A percentile compares a stretch with the other conserved stretches of the same genome.
phyloP scores from a whole-genome alignment of 2,888 invertebrate genomes.

The Brachylomia viminalis region DNA sequence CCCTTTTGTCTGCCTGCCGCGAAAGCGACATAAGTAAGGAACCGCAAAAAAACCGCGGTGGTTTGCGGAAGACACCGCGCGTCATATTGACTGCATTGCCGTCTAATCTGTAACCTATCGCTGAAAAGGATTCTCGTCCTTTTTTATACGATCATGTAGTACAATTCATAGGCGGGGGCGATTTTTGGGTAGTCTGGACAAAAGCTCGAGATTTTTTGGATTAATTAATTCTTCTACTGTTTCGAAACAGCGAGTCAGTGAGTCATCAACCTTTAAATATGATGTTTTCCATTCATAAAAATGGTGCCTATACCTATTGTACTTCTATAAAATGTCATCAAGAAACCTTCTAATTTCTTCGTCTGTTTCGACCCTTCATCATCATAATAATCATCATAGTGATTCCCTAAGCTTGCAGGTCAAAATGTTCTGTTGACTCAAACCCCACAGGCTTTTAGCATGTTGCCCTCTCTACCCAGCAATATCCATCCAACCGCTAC shows the following conservation, averaged over 20 bases:
- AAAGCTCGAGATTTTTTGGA: neutral
- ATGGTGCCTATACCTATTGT: neutral
- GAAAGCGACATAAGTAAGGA: slow-evolving; percentile 74
- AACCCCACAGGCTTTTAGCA: neutral
- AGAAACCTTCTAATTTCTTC: neutral
- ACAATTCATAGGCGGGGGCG: slow-evolving; percentile 66
- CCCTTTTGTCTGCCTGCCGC: slow-evolving; percentile 50
- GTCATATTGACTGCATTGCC: slow-evolving; percentile 85
- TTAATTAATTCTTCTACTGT: neutral
- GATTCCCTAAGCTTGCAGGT: neutral
- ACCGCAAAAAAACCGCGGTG: slow-evolving; percentile 71
- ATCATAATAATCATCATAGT: neutral
- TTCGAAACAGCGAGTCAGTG: neutral
- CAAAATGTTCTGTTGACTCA: neutral
- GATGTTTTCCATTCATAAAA: neutral
- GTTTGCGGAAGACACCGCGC: slow-evolving; percentile 86
- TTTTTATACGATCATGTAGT: slow-evolving; percentile 80
- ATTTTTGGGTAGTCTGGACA: neutral
- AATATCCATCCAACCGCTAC: slow-evolving; percentile 44
- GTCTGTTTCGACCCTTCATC: neutral
- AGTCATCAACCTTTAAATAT: neutral
- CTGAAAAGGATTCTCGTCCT: slow-evolving; percentile 84
- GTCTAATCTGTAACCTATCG: slow-evolving; percentile 90
- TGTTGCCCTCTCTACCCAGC: neutral
- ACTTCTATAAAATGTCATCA: neutral